Base-by-base conservation (phyloP, 2,113 vertebrate genomes). In the Sander vitreus region DNA sequence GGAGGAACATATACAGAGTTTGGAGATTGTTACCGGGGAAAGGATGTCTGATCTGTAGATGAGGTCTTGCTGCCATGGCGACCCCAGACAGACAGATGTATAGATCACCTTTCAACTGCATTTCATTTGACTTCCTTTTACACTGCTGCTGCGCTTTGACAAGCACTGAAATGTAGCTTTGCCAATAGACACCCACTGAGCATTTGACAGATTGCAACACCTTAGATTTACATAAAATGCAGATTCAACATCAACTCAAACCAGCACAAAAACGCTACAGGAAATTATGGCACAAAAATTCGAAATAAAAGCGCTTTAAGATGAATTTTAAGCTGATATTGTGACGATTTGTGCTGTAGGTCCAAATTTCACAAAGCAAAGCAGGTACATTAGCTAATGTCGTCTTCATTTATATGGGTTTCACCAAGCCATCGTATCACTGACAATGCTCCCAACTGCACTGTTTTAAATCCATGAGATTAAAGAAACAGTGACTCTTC, bases 31-130 rank as follows among this genome's bases (percentile, higher is more conserved):
- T 62, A 33, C 43, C 16, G 3, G 18, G 43, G 19, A 23, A 36
- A 10, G 23, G 36, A 55, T 51, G 62, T 73, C 82, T 53, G 54
- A 33, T 76, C 73, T 78, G 45, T 58, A 76, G 57, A 58, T 68
- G 47, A 73, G 55, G 78, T 58, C 50, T 47, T 18, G 73, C 72
- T 85, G 89, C 87, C 85, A 80, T 80, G 85, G 84, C 15, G 39
- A 91, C 73, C 39, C 27, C 1, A 3, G 58, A 70, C 23, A 19
- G 63, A 77, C 30, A 47, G 60, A 80, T 59, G 21, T 18, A 84
- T 43, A n/a, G 55, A 69, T 66, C 1, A 33, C 47, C 30, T 58
- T 69, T 71, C 25, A 30, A 2, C 66, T 63, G 47, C 74, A 51
- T 72, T 65, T 53, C 59, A 73, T 21, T 36, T 18, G 25, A 63